Conservation (phyloP, 2,113 vertebrate genomes). For the Eurystomus gularis region DNA sequence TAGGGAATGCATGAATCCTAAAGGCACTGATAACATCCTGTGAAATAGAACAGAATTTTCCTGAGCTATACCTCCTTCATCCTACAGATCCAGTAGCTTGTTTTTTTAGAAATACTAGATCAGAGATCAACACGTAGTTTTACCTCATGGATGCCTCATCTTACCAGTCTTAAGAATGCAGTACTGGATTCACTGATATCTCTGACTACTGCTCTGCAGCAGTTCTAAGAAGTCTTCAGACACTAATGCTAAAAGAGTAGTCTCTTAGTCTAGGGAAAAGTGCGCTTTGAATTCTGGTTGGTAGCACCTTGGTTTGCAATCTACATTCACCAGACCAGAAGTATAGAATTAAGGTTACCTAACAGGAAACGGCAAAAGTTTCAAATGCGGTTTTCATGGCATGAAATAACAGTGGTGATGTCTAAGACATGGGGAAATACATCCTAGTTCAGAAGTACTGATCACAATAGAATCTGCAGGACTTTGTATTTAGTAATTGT, state of each 20-base stretch:
- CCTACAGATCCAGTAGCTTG: not conserved
- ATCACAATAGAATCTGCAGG: conserved; percentile 11
- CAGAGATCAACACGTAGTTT: not conserved
- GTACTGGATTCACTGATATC: not conserved
- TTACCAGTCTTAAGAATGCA: not conserved
- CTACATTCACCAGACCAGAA: not conserved
- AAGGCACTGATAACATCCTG: not conserved
- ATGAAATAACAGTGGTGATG: not conserved
- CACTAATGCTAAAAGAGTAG: not conserved
- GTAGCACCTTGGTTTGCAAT: not conserved
- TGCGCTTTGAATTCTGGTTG: not conserved
- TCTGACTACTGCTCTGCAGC: not conserved
- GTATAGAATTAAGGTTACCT: not conserved
- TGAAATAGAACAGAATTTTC: not conserved
- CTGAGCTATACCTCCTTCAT: not conserved
- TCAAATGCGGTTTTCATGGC: not conserved
- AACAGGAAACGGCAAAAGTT: not conserved
- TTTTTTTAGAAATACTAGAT: not conserved
- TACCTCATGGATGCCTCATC: not conserved
- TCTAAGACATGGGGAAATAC: not conserved
- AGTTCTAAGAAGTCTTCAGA: not conserved
- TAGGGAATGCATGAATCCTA: not conserved
- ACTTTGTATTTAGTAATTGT: conserved; percentile 21
- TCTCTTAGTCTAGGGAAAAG: not conserved
- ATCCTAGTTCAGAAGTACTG: not conserved